These are phyloP conservation scores for Masnerella sp. DNA, from an alignment of 2,888 invertebrate species.

Conservation along the genomic window DNA sequence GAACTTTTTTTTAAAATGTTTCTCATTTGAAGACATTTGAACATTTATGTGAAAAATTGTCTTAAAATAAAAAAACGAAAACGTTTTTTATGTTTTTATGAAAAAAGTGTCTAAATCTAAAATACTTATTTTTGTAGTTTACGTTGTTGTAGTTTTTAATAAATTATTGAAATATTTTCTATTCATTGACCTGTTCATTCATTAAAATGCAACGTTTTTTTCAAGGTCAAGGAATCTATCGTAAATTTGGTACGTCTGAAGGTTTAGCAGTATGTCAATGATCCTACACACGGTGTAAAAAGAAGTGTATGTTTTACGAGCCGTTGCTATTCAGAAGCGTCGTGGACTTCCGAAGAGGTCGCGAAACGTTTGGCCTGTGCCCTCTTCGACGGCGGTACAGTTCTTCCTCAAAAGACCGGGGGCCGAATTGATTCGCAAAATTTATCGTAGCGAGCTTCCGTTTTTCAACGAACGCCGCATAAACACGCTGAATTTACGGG, in stretches of 20 bases:
- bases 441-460: conserved; percentile 77
- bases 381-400: conserved; percentile 78
- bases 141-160: conserved; percentile 1
- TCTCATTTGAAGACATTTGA: too few relatives aligned
- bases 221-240: conserved; percentile 50
- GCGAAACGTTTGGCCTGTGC: conserved; percentile 69
- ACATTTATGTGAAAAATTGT: too few relatives aligned
- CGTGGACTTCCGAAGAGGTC: conserved; percentile 62
- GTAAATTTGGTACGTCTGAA: conserved; percentile 53
- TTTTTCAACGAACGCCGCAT: conserved; percentile 70
- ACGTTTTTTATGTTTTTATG: too few relatives aligned
- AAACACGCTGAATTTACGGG: conserved; percentile 74
- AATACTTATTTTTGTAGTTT: too few relatives aligned
- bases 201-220: conserved; percentile 28
- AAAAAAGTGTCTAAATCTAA: too few relatives aligned
- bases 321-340: conserved; percentile 57
- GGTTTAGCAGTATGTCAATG: conserved; percentile 51
- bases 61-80: too few relatives aligned
- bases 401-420: conserved; percentile 74
- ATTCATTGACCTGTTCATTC: conserved; percentile 5
- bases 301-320: conserved; percentile 79
- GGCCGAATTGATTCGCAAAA: conserved; percentile 75
- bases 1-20: too few relatives aligned
- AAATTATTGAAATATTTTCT: too few relatives aligned
- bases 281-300: conserved; percentile 78